Conservation (phyloP, 2,113 vertebrate genomes). For the Seriola dumerili region DNA sequence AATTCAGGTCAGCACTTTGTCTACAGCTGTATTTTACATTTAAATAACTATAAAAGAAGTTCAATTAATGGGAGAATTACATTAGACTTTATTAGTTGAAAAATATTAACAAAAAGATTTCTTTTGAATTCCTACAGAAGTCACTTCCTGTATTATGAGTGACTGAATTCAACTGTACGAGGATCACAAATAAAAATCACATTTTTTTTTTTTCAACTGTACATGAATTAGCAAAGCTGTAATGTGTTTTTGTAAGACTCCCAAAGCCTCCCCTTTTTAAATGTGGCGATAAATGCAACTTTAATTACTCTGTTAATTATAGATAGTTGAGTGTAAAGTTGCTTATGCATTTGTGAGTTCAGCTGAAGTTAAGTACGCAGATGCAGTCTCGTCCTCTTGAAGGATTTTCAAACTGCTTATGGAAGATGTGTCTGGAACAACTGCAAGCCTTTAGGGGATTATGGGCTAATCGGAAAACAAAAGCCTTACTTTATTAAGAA, state of each 20-base stretch:
- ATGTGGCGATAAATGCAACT: slow-evolving; percentile 29
- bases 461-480: slow-evolving; percentile 70
- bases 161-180: not conserved
- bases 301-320: slow-evolving; percentile 42
- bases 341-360: slow-evolving; percentile 46
- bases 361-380: slow-evolving; percentile 47
- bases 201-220: not conserved
- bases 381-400: slow-evolving; percentile 45
- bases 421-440: slow-evolving; percentile 51
- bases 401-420: slow-evolving; percentile 64
- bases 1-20: slow-evolving; percentile 60
- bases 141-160: not conserved
- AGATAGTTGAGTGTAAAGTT: slow-evolving; percentile 31
- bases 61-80: not conserved
- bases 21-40: slow-evolving; percentile 13
- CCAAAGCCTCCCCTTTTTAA: not conserved
- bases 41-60: not conserved
- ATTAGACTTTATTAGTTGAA: not conserved
- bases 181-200: not conserved
- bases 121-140: not conserved
- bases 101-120: not conserved
- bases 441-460: slow-evolving; percentile 58
- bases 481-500: slow-evolving; percentile 60
- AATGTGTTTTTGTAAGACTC: not conserved
- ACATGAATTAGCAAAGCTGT: not conserved